These are phyloP conservation scores for Hypanus sabinus DNA, from an alignment of 2,113 vertebrate genomes.

Conservation along the genomic window DNA sequence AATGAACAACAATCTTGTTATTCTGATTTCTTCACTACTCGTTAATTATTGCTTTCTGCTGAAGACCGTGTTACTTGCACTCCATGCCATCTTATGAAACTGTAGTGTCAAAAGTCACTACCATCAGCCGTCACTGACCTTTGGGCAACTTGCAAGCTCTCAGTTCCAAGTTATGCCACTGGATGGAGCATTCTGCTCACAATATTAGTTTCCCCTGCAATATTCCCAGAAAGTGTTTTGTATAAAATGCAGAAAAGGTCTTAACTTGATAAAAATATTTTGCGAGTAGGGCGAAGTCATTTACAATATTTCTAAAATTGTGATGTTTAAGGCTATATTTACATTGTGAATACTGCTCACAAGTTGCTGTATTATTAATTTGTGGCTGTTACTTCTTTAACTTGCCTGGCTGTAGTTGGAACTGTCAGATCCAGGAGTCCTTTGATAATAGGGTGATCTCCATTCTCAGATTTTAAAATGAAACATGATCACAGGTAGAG, in stretches of 20 bases:
- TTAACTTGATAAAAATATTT: no score
- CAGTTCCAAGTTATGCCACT: neutral
- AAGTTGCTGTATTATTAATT: neutral
- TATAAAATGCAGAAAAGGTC: no score
- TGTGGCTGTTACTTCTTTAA: neutral
- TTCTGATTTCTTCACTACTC: neutral
- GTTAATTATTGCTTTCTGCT: neutral
- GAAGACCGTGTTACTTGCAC: neutral
- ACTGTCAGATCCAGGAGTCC: neutral
- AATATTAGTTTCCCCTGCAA: neutral
- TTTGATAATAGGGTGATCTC: neutral
- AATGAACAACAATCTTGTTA: neutral
- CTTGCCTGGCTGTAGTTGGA: neutral
- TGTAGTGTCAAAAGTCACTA: neutral
- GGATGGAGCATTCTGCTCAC: neutral
- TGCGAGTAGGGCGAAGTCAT: neutral
- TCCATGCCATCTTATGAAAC: neutral
- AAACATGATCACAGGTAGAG: neutral
- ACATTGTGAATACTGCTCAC: neutral
- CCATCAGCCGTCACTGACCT: neutral
- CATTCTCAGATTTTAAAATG: neutral
- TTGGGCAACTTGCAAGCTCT: neutral
- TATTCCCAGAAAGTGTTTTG: neutral
- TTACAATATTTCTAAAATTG: neutral
- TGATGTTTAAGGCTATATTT: neutral